Conservation (phyloP, 2,113 vertebrate genomes). For the Clinocottus analis region DNA sequence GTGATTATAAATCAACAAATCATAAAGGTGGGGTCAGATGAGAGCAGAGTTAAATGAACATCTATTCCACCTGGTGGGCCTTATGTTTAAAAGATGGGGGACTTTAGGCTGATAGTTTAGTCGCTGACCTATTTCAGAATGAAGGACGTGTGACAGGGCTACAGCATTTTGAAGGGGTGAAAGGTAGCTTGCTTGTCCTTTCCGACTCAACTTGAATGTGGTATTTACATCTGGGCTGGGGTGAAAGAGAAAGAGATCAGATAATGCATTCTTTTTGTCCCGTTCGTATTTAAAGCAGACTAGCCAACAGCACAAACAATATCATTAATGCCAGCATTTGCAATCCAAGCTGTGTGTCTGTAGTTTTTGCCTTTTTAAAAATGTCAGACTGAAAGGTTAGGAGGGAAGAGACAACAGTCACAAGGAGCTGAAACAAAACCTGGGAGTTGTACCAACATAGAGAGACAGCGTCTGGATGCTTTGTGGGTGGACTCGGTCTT, state of each 20-base stretch:
- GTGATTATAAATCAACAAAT: constrained; percentile 72
- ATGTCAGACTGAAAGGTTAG: constrained; percentile 73
- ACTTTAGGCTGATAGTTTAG: constrained; percentile 32
- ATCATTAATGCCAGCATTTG: constrained; percentile 67
- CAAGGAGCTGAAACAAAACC: constrained; percentile 53
- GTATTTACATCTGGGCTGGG: constrained; percentile 74
- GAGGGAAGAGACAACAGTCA: constrained; percentile 47
- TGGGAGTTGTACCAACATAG: constrained; percentile 33
- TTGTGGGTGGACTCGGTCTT: constrained; percentile 11
- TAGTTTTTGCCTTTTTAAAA: constrained; percentile 67
- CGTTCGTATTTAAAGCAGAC: constrained; percentile 65
- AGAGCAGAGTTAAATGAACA: constrained; percentile 55
- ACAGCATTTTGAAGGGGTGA: constrained; percentile 63
- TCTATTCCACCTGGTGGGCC: constrained; percentile 49
- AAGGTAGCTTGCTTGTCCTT: constrained; percentile 61
- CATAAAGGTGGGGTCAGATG: constrained; percentile 63
- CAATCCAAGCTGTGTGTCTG: constrained; percentile 54
- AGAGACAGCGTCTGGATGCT: constrained; percentile 25
- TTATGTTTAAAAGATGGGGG: constrained; percentile 68
- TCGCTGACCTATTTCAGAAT: constrained; percentile 66
- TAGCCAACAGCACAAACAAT: constrained; percentile 62
- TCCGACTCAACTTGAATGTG: constrained; percentile 55
- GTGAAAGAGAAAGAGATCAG: constrained; percentile 64
- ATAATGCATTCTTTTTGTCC: constrained; percentile 63
- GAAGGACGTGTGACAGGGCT: constrained; percentile 38